Conservation (phyloP, 2,113 vertebrate genomes). For the Cheirogaleus medius region DNA sequence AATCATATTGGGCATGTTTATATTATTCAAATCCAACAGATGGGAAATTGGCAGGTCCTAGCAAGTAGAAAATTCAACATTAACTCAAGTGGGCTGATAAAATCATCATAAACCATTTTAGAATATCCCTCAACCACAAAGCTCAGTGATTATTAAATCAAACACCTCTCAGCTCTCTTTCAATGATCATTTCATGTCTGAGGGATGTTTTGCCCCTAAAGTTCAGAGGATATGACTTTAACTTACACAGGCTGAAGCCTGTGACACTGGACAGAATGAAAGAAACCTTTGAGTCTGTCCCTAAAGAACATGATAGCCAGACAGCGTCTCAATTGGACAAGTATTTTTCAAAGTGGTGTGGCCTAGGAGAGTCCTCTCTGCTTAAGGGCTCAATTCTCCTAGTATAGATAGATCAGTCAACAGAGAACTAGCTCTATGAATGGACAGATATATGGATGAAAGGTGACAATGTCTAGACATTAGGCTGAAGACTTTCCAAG, state of each 20-base stretch:
- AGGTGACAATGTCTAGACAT: neutral
- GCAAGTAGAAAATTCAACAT: slow-evolving; percentile 82
- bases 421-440: neutral
- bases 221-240: slow-evolving; percentile 7
- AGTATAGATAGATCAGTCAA: neutral
- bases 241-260: neutral
- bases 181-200: neutral
- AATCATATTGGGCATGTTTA: slow-evolving; percentile 77
- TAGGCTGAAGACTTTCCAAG: neutral
- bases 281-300: neutral
- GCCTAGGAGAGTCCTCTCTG: neutral
- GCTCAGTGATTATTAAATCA: slow-evolving; percentile 80
- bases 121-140: slow-evolving; percentile 83
- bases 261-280: neutral
- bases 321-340: neutral
- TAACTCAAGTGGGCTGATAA: slow-evolving; percentile 84
- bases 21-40: slow-evolving; percentile 85
- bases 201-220: neutral
- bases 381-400: neutral
- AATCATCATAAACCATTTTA: slow-evolving; percentile 84
- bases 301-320: neutral
- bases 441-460: neutral
- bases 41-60: slow-evolving; percentile 82
- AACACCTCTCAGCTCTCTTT: slow-evolving; percentile 60
- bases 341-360: neutral